Evolutionary conservation across 1,140 invertebrate species (phyloP).

Genomic region (Drosophila kohkoa): DNA sequence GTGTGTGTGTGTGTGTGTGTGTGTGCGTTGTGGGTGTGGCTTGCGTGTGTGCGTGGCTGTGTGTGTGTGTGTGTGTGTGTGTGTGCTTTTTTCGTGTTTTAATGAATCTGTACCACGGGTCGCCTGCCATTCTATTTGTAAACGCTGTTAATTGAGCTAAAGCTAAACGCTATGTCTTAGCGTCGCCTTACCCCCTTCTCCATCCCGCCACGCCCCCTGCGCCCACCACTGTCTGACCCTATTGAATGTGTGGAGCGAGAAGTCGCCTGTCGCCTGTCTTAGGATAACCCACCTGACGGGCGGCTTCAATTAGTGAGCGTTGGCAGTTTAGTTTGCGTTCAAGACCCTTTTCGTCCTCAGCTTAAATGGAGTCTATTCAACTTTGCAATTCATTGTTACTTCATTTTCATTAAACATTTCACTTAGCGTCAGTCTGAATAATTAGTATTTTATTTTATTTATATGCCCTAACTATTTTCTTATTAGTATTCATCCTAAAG

Average conservation of each 20-base stretch:
- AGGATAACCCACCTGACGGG: slow-evolving; percentile 23
- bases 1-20: background rate
- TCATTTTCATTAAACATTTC: too few relatives aligned
- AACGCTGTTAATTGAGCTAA: slow-evolving; percentile 63
- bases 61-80: slow-evolving; percentile 4
- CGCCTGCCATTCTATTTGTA: slow-evolving; percentile 47
- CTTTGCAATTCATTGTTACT: too few relatives aligned
- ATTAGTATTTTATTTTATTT: background rate
- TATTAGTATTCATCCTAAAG: background rate
- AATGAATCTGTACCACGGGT: slow-evolving; percentile 53
- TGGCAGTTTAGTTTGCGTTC: slow-evolving; percentile 16
- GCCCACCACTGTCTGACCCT: background rate
- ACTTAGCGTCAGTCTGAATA: too few relatives aligned
- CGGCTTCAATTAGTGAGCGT: slow-evolving; percentile 41
- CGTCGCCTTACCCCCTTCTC: slow-evolving; percentile 4
- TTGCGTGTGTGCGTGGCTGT: background rate
- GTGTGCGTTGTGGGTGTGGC: slow-evolving; percentile 28
- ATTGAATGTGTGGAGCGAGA: background rate
- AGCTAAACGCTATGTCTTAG: slow-evolving; percentile 49
- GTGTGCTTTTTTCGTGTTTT: slow-evolving; percentile 45
- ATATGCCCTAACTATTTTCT: background rate
- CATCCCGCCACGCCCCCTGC: background rate
- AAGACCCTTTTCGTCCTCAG: slow-evolving; percentile 4
- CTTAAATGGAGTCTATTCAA: background rate
- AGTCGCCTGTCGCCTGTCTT: background rate